Conservation (phyloP, 2,888 invertebrate genomes). For the Argyresthia goedartella region DNA sequence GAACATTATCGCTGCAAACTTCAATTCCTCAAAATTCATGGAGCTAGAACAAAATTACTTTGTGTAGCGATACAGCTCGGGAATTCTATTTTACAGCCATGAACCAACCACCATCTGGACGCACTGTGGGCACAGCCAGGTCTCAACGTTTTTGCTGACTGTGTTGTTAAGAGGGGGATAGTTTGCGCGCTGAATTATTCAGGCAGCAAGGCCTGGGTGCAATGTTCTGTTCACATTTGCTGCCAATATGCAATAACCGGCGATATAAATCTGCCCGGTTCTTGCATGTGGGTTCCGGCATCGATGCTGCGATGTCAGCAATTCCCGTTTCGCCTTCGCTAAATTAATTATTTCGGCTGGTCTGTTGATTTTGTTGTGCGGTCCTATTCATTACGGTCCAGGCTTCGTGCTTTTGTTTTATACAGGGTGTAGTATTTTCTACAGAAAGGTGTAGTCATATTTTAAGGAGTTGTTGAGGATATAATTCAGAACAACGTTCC, state of each 20-base stretch:
- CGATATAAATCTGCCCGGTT: slow-evolving; percentile 32
- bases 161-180: neutral
- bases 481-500: no score
- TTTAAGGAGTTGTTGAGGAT: no score
- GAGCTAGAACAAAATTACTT: no score
- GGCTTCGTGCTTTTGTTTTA: no score
- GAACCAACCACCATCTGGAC: no score
- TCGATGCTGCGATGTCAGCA: slow-evolving; percentile 7
- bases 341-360: slow-evolving; percentile 7
- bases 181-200: slow-evolving; percentile 28
- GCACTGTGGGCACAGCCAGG: no score
- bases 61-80: no score
- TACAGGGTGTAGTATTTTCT: no score
- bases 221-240: slow-evolving; percentile 34
- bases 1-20: no score
- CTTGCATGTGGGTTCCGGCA: slow-evolving; percentile 20
- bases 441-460: no score
- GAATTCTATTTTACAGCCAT: no score
- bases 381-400: neutral
- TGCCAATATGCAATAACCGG: slow-evolving; percentile 41
- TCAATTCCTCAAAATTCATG: no score
- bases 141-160: neutral
- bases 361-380: neutral
- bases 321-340: slow-evolving; percentile 16
- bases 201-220: slow-evolving; percentile 18